Conservation (phyloP, 2,113 vertebrate genomes). For the Cyprichromis sp. region DNA sequence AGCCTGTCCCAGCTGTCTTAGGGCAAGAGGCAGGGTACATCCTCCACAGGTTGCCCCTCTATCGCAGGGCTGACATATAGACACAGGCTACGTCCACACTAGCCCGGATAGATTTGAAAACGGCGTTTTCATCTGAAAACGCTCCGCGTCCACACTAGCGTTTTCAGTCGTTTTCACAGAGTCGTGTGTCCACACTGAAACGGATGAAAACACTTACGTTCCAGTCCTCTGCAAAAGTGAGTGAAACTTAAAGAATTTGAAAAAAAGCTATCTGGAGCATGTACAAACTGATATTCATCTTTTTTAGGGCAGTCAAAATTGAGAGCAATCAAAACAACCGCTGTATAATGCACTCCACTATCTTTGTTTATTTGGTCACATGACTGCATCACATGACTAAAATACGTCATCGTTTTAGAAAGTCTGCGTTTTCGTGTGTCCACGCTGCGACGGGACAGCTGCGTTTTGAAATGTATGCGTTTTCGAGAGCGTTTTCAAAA, state of each 20-base stretch:
- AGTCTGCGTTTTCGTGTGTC: rapidly evolving
- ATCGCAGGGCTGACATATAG: neutral
- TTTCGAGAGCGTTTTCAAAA: rapidly evolving
- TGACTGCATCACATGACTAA: rapidly evolving
- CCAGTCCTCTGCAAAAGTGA: neutral
- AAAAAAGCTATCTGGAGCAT: neutral
- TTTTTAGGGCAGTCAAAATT: neutral
- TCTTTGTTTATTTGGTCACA: neutral
- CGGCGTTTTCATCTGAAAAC: rapidly evolving
- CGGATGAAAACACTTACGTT: rapidly evolving
- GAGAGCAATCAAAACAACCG: neutral
- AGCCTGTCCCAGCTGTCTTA: neutral
- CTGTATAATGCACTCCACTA: rapidly evolving
- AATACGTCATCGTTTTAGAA: neutral
- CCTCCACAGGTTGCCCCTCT: neutral
- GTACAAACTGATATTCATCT: neutral
- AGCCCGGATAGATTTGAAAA: neutral
- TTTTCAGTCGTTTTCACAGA: neutral
- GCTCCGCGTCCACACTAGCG: rapidly evolving
- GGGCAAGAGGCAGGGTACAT: neutral
- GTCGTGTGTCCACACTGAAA: neutral
- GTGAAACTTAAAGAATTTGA: neutral
- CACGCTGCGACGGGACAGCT: rapidly evolving
- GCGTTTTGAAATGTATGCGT: neutral
- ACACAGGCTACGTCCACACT: neutral